phyloP scores from a whole-genome alignment of 2,888 invertebrate species.

The Microctonus hyperodae region DNA sequence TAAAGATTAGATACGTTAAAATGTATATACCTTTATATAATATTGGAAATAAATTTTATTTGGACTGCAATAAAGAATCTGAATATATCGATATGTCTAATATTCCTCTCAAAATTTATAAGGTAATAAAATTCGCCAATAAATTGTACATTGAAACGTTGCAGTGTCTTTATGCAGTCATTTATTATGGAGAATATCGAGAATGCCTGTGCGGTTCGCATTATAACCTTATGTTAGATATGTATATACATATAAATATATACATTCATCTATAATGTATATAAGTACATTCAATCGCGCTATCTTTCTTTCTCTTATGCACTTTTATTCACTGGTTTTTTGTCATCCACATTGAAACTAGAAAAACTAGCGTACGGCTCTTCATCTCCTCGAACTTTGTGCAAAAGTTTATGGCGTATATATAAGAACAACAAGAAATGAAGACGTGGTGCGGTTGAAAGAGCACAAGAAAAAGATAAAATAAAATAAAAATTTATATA shows the following conservation, averaged over 20 bases:
- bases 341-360: not conserved
- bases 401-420: conserved; percentile 29
- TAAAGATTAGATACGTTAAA: not conserved
- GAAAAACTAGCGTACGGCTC: not conserved
- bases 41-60: not conserved
- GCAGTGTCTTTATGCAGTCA: conserved; percentile 30
- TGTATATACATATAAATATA: too few species aligned
- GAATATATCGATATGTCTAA: not conserved
- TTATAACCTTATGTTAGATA: conserved; percentile 17
- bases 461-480: conserved; percentile 6
- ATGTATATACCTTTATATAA: not conserved
- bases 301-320: not conserved
- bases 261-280: too few species aligned
- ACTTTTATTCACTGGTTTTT: not conserved
- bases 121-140: conserved; percentile 7
- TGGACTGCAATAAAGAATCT: not conserved
- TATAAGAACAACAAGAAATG: conserved; percentile 36
- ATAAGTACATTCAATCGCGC: too few species aligned
- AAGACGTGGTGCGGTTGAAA: conserved; percentile 30
- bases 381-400: conserved; percentile 6
- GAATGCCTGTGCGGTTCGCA: conserved; percentile 5
- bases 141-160: conserved; percentile 23
- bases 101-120: not conserved
- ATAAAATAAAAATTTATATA: conserved; percentile 21
- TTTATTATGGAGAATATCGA: conserved; percentile 9